Evolutionary conservation across 2,797 vertebrate species (phyloP), one percentile per base, ranked within the genome.

Genomic region (Gila robusta): DNA sequence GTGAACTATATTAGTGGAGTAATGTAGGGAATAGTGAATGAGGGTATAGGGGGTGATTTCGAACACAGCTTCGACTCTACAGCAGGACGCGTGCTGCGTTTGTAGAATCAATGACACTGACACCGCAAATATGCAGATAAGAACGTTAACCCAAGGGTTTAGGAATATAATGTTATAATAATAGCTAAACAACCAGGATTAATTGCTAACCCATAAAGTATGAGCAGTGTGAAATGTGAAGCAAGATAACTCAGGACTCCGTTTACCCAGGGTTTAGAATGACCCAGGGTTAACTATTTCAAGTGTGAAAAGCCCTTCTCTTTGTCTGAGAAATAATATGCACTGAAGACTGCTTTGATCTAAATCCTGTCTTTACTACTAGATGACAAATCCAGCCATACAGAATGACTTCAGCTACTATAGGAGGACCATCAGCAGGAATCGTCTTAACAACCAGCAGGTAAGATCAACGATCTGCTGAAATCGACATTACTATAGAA

Each of bases 401-500:
- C 97, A 98, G 94, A 98, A 98, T 28, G 97, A 98, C 91, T 98
- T 98, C 92, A 98, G 97, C 92, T 98, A 97, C 94, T 98, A 98
- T 92, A 96, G 97, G 93, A 96, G 97, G 93, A 98, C 97, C 84
- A 97, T 98, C 91, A 98, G 97, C 79, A 94, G 97, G 91, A 97
- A 97, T 82, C 93, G 97, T 89, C 95, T 98, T 86, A 97, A 97
- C 94, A 98, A 98, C 92, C 95, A 96, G 92, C 97, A 98, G 96
- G 97, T 98, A 85, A 91, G 89, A 28, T 59, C 26, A 21, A 28
- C 23, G 23, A 54, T 67, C 47, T 32, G 6, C 44, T 79, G 28
- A 73, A 81, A 17, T 35, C 44, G 8, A 26, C 39, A 7, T 5
- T 5, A 52, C 14, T 71, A n/a, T 23, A 21, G 2, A 52, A 76